Evolutionary conservation across 2,797 vertebrate species (phyloP).

Genomic region (Typhlichthys subterraneus): DNA sequence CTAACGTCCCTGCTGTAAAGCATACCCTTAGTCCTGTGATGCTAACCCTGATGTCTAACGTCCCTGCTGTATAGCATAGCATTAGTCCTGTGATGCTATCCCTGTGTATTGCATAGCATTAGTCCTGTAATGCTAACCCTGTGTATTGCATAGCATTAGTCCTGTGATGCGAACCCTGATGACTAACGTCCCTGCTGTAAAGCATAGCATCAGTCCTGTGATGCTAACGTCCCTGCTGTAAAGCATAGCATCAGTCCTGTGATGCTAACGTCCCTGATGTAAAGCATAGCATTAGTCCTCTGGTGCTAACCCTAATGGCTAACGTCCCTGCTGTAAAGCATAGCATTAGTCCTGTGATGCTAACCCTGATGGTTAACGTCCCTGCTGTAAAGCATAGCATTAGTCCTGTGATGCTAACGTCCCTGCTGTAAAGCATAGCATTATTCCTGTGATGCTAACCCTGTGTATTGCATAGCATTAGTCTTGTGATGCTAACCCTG

Average conservation of each 20-base stretch:
- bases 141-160: constrained; percentile 78
- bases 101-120: neutral
- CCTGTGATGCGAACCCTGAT: neutral
- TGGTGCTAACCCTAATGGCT: no score
- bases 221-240: neutral
- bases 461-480: no score
- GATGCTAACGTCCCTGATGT: neutral
- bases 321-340: no score
- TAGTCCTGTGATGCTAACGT: neutral
- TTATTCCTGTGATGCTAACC: no score
- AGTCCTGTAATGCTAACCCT: neutral
- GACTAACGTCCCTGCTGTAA: no score
- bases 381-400: neutral
- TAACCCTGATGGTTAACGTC: neutral
- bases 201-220: no score
- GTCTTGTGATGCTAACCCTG: no score
- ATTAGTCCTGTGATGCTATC: neutral
- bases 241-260: neutral
- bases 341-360: no score
- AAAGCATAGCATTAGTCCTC: no score
- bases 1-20: neutral
- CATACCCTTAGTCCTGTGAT: no score
- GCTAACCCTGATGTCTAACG: no score
- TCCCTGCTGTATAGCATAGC: no score
- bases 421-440: neutral